phyloP scores from a whole-genome alignment of 2,888 invertebrate genomes.

The Sabatieria punctata region DNA sequence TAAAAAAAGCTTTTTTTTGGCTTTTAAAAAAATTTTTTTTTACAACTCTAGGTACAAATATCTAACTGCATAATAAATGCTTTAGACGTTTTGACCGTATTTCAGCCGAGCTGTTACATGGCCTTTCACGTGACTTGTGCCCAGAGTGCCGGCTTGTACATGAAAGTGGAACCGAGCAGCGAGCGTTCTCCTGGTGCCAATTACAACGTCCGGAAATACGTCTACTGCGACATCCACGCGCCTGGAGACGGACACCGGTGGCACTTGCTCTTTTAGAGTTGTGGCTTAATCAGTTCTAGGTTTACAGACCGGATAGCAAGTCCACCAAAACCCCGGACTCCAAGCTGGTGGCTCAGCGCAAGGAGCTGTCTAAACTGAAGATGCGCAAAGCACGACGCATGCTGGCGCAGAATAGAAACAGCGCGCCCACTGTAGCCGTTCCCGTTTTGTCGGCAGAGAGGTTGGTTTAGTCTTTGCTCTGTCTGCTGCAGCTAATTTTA shows the following conservation, averaged over 20 bases:
- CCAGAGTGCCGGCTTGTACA: slow-evolving; percentile 73
- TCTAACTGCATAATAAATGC: too few relatives aligned
- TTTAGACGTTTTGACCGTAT: slow-evolving; percentile 4
- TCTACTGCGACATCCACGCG: slow-evolving; percentile 85
- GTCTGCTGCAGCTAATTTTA: not conserved
- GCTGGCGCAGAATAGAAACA: slow-evolving; percentile 68
- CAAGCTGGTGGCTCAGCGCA: slow-evolving; percentile 9
- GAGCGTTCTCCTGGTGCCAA: slow-evolving; percentile 25
- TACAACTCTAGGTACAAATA: too few relatives aligned
- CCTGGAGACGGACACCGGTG: slow-evolving; percentile 44
- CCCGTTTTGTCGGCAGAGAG: slow-evolving; percentile 60
- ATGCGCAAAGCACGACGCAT: slow-evolving; percentile 72
- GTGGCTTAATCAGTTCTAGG: too few relatives aligned
- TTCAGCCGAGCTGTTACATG: slow-evolving; percentile 35
- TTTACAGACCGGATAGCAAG: not conserved
- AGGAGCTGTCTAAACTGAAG: slow-evolving; percentile 39
- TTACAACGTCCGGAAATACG: slow-evolving; percentile 64
- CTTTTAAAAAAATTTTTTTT: too few relatives aligned
- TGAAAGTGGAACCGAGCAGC: slow-evolving; percentile 86
- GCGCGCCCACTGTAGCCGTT: slow-evolving; percentile 74
- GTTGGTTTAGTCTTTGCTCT: not conserved
- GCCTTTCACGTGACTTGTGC: slow-evolving; percentile 99
- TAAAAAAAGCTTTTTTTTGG: too few relatives aligned
- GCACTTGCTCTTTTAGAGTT: too few relatives aligned
- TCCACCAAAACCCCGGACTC: not conserved